Evolutionary conservation across 2,797 vertebrate species (phyloP), one percentile per base, ranked within the genome.

Genomic region (Varecia variegata): DNA sequence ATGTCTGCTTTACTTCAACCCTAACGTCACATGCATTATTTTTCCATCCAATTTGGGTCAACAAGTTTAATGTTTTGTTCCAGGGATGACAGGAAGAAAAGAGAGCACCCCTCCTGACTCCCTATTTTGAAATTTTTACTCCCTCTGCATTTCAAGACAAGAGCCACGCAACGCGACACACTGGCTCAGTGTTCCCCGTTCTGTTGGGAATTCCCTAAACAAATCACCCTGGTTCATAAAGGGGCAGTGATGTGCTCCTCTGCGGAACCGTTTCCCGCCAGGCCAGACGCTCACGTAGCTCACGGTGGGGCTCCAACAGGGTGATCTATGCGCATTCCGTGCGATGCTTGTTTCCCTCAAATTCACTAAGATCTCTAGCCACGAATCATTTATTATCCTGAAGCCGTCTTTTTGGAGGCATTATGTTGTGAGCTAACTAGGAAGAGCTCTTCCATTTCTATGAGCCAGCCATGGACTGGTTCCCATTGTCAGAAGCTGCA

Each of bases 401-500:
- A 97, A 97, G 97, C 94, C 88, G 85, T 96, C 97, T 96, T 97
- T 98, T 97, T 94, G 98, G 98, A 97, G 89, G 97, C 96, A 97
- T 98, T 97, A 83, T 97, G 98, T 84, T 73, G 96, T 84, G 95
- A 97, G 97, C 98, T 97, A 97, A 88, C 97, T 58, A 97, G 98
- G 98, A 98, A 98, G 98, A 98, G 97, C 94, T 94, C 79, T 97
- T 98, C 97, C 85, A 95, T 98, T 97, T 98, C 98, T 96, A 76
- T 97, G 98, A 98, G 98, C 80, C 60, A 94, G 97, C 98, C 96
- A 81, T 27, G 95, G 98, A 97, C 97, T 85, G 92, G 97, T 97
- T 95, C 71, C 96, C 95, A 97, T 98, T 98, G 98, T 98, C 87
- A 85, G 97, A 79, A 98, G 97, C 98, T 80, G 97, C 98, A 97